These are phyloP conservation scores for Fragum sueziense DNA, from an alignment of 2,888 invertebrate genomes.

Conservation along the genomic window DNA sequence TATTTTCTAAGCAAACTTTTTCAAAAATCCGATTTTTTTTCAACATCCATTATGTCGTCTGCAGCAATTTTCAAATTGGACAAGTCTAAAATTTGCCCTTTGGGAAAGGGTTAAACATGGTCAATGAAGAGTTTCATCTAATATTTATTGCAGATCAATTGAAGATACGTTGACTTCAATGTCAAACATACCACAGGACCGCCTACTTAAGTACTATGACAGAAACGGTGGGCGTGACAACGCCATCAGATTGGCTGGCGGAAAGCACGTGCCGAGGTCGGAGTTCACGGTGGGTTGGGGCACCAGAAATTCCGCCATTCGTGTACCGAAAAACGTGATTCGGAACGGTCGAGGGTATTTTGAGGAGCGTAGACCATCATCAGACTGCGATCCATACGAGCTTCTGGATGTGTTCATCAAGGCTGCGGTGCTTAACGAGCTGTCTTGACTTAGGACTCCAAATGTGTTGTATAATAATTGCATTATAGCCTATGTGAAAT, in stretches of 20 bases:
- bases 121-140: too few species aligned
- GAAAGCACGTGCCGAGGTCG: neutral
- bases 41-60: too few species aligned
- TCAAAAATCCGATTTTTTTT: too few species aligned
- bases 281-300: conserved; percentile 1
- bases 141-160: neutral
- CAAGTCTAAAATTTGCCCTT: too few species aligned
- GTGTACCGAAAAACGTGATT: conserved; percentile 1
- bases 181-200: conserved; percentile 5
- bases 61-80: too few species aligned
- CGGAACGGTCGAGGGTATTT: neutral
- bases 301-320: neutral
- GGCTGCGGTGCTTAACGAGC: neutral
- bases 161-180: neutral
- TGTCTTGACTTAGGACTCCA: too few species aligned
- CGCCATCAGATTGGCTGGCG: neutral
- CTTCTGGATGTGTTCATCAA: neutral
- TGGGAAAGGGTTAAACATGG: too few species aligned
- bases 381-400: conserved; percentile 1
- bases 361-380: conserved; percentile 6
- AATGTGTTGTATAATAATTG: too few species aligned
- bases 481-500: too few species aligned
- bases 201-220: neutral
- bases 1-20: too few species aligned
- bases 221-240: neutral